Evolutionary conservation across 2,113 vertebrate genomes (phyloP).

Genomic region (Microcebus griseorufus): DNA sequence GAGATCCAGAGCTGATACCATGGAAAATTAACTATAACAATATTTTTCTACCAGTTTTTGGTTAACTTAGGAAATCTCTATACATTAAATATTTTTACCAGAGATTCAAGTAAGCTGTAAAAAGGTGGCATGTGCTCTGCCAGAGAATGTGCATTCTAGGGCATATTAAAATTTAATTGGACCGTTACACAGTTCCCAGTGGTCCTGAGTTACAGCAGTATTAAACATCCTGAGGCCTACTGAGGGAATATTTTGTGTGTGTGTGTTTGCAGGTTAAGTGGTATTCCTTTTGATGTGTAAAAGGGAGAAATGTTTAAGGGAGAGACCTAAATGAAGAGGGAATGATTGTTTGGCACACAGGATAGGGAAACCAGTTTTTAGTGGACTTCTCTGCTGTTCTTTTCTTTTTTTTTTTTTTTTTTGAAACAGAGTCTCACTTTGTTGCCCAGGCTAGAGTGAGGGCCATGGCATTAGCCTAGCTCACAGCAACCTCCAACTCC

Average conservation of each 20-base stretch:
- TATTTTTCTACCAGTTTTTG: conserved; percentile 12
- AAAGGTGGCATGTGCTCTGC: neutral
- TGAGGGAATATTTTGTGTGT: neutral
- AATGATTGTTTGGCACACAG: neutral
- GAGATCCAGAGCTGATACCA: neutral
- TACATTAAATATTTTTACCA: conserved; percentile 21
- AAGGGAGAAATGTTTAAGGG: neutral
- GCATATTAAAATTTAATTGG: neutral
- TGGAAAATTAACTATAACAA: neutral
- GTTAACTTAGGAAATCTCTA: neutral
- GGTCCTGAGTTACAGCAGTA: neutral
- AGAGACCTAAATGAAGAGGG: neutral
- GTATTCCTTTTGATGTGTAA: neutral
- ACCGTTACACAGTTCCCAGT: neutral
- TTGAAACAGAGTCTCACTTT: too few relatives aligned
- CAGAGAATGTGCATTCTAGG: neutral
- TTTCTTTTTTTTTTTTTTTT: too few relatives aligned
- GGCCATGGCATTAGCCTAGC: too few relatives aligned
- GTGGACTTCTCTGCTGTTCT: neutral
- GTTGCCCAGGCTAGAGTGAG: too few relatives aligned
- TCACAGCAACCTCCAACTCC: too few relatives aligned
- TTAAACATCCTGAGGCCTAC: neutral
- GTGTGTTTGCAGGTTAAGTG: neutral
- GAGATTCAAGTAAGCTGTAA: neutral
- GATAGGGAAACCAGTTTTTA: neutral